These are phyloP conservation scores for Drosophila pegasa DNA, from an alignment of 2,888 invertebrate genomes.

Conservation along the genomic window DNA sequence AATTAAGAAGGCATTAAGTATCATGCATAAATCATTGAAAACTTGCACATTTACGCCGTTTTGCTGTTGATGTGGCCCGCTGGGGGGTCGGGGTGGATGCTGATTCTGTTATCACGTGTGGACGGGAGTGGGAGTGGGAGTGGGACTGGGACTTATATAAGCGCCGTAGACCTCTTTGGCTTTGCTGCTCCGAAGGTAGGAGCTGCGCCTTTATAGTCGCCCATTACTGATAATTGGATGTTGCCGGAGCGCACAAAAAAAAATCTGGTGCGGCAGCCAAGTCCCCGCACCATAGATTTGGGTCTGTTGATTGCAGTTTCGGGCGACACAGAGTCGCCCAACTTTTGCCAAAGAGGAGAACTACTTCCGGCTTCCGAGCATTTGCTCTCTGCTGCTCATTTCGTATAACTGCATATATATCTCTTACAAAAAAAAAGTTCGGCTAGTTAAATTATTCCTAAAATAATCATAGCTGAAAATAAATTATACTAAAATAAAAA, in stretches of 20 bases:
- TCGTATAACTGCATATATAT: slow-evolving; percentile 16
- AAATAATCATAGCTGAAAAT: slow-evolving; percentile 52
- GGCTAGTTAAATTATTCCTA: slow-evolving; percentile 72
- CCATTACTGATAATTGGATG: slow-evolving; percentile 42
- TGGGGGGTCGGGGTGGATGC: not conserved
- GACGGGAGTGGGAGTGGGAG: slow-evolving; percentile 4
- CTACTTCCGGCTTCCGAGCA: slow-evolving; percentile 60
- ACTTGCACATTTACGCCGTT: slow-evolving; percentile 46
- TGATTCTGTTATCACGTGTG: slow-evolving; percentile 45
- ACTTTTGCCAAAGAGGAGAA: slow-evolving; percentile 57
- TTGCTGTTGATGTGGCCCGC: not conserved
- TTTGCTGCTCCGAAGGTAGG: slow-evolving; percentile 5
- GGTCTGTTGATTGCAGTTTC: slow-evolving; percentile 71
- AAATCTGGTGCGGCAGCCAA: slow-evolving; percentile 39
- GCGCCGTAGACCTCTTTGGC: not conserved
- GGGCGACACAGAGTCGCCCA: slow-evolving; percentile 71
- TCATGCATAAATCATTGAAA: slow-evolving; percentile 75
- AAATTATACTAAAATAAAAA: slow-evolving; percentile 25
- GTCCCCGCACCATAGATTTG: slow-evolving; percentile 57
- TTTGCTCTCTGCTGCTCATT: slow-evolving; percentile 12
- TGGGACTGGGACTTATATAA: slow-evolving; percentile 1
- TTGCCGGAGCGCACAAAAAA: slow-evolving; percentile 1
- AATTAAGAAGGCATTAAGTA: slow-evolving; percentile 81
- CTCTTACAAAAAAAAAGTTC: slow-evolving; percentile 52
- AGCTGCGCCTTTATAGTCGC: slow-evolving; percentile 17